A percentile compares a stretch with the other conserved stretches of the same genome.
phyloP scores from a whole-genome alignment of 2,888 invertebrate species.

The Apamea sordens region DNA sequence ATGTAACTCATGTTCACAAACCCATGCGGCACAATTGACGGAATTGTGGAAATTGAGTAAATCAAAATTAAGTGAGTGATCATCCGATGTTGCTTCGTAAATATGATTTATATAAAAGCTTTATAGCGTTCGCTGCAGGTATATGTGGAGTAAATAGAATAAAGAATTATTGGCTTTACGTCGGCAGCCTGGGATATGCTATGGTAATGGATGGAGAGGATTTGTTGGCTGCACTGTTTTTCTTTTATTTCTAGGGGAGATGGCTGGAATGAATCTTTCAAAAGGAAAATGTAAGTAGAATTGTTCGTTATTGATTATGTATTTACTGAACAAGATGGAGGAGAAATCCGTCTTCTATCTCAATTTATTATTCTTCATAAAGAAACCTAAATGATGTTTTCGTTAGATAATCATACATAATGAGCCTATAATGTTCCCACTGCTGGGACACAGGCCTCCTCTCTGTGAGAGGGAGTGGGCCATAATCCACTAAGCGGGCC shows the following conservation, averaged over 20 bases:
- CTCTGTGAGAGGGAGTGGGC: too few species aligned
- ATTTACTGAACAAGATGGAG: background rate
- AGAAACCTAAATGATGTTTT: background rate
- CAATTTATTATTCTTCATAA: background rate
- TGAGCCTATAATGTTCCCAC: too few species aligned
- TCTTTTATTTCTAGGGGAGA: conserved; percentile 30
- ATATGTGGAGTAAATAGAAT: conserved; percentile 71
- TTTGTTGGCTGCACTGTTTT: conserved; percentile 32
- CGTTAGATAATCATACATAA: background rate
- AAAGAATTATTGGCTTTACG: conserved; percentile 70
- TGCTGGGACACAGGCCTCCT: too few species aligned
- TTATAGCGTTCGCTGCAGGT: conserved; percentile 63
- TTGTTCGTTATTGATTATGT: background rate
- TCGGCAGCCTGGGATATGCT: conserved; percentile 27
- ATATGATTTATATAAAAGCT: conserved; percentile 72
- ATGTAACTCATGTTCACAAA: too few species aligned
- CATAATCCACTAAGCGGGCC: too few species aligned
- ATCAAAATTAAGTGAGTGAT: conserved; percentile 65
- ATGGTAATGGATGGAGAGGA: conserved; percentile 51
- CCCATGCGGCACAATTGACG: conserved; percentile 40
- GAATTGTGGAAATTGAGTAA: conserved; percentile 57
- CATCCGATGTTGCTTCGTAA: conserved; percentile 62
- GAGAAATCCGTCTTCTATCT: background rate
- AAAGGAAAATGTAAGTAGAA: background rate
- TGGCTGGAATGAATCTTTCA: background rate